Evolutionary conservation across 1,140 invertebrate species (phyloP).

Genomic region (Halictus rubicundus): DNA sequence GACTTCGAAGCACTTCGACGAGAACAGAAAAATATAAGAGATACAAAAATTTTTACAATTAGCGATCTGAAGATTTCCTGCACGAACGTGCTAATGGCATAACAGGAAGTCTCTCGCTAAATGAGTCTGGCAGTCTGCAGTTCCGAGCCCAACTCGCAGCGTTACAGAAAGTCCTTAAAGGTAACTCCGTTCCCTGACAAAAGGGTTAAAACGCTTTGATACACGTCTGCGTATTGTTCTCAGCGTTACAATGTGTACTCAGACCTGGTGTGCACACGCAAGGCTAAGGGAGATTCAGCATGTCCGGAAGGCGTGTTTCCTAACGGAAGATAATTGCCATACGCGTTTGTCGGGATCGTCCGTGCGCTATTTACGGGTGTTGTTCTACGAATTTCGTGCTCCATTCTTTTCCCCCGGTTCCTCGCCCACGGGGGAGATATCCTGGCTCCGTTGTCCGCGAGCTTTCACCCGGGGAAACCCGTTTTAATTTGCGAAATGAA

Average conservation of each 20-base stretch:
- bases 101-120: not conserved
- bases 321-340: slow-evolving; percentile 34
- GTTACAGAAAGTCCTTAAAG: not conserved
- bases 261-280: not conserved
- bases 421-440: not conserved
- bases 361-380: slow-evolving; percentile 10
- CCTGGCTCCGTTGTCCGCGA: too few species aligned
- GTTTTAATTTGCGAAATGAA: slow-evolving; percentile 52
- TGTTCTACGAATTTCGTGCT: slow-evolving; percentile 8
- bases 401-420: slow-evolving; percentile 1
- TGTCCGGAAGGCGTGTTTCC: not conserved
- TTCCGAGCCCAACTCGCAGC: not conserved
- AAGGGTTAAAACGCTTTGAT: slow-evolving; percentile 25
- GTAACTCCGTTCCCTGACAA: not conserved
- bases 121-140: not conserved
- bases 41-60: too few species aligned
- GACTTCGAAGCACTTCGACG: too few species aligned
- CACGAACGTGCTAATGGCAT: too few species aligned
- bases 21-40: too few species aligned
- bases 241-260: slow-evolving; percentile 4
- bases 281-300: not conserved
- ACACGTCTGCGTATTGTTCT: not conserved
- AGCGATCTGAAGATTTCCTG: too few species aligned
- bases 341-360: slow-evolving; percentile 4
- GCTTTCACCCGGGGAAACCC: not conserved